Evolutionary conservation across 2,888 invertebrate genomes (phyloP).

Genomic region (Trichopoda pennipes): DNA sequence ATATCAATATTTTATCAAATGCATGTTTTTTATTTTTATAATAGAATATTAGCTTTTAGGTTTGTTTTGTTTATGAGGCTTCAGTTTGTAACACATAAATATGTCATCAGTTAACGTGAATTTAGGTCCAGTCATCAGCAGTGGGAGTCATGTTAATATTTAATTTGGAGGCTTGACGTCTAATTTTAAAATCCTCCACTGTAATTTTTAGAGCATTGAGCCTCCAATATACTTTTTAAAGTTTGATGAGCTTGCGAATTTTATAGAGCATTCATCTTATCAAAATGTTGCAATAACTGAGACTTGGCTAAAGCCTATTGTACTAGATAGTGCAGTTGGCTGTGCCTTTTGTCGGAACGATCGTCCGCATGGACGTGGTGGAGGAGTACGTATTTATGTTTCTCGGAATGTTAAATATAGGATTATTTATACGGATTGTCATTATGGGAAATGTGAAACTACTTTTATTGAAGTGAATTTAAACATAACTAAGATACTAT

Average conservation of each 20-base stretch:
- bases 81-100: background rate
- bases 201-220: background rate
- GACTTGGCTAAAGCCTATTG: background rate
- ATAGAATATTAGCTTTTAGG: background rate
- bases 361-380: background rate
- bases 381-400: background rate
- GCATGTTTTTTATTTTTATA: background rate
- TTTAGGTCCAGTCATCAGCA: conserved; percentile 3
- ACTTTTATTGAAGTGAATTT: no score
- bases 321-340: background rate
- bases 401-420: background rate
- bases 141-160: background rate
- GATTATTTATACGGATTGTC: no score
- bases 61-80: background rate
- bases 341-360: background rate
- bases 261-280: background rate
- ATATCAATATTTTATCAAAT: background rate
- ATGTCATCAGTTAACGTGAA: conserved; percentile 3
- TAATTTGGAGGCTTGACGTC: background rate
- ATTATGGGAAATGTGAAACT: no score
- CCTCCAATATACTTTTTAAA: background rate
- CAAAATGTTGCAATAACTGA: background rate
- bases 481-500: background rate
- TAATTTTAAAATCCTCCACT: background rate
- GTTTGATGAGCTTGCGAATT: background rate